Evolutionary conservation across 1,140 invertebrate species (phyloP), one percentile per base, ranked within the genome.

Genomic region (Heliconius eleuchia): DNA sequence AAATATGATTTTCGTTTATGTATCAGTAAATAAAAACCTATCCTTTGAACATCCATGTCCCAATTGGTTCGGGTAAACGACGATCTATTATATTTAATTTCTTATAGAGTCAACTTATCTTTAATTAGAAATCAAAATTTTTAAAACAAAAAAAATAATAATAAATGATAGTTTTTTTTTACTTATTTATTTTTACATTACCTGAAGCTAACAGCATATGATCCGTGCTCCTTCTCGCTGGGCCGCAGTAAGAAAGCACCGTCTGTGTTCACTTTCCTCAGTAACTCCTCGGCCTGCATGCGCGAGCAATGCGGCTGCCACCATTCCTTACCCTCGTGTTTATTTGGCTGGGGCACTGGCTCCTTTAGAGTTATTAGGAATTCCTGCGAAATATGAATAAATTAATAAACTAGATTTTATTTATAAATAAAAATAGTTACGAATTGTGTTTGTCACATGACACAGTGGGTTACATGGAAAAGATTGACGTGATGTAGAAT

Each of bases 191-290:
- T 19, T 52, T 52, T 18, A 52, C 16, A 52, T 52, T 18, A 98
- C 97, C 98, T 97, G 92, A 99, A 99, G 78, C 98, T 99, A 85
- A 99, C 98, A n/a, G 98, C 98, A 94, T 98, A 99, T 18, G 97
- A 97, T 86, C 97, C 97, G 4, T 95, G 95, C 82, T 98, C 98
- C 85, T 97, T 98, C 86, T 98, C 97, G 88, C 97, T 98, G 7
- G 97, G 97, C 78, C 99, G 94, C 0, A 99, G 98, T 50, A 99
- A 94, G 94, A 99, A 99, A 3, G 98, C 98, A 4, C 99, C 99
- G 93, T 99, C 98, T 1, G 96, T 96, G 73, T 96, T 97, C 52
- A 98, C 96, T 84, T 97, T 96, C 84, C 96, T 97, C 30, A 99
- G 92, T 87, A 98, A 96, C 75, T 98, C 97, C 92, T 99, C 99